Evolutionary conservation across 1,140 invertebrate species (phyloP), one percentile per base, ranked within the genome.

Genomic region (Penaeus japonicus): DNA sequence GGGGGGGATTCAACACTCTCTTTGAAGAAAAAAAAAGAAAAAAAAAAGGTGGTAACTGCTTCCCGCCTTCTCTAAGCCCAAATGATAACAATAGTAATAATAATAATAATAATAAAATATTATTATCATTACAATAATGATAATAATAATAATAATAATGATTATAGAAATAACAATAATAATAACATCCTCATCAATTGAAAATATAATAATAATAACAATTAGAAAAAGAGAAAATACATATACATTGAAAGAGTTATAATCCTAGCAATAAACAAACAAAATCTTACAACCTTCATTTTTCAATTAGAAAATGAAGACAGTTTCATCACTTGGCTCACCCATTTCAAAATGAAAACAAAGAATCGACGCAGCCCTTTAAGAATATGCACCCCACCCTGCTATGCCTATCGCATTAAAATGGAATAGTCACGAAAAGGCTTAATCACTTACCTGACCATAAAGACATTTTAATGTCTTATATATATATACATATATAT

Each of bases 91-190:
- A 5, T 73, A 73, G 27, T 24, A 73, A 27, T 73, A 73, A 73
- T 0, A 27, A 73, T 73, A 73, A 73, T 30, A 24, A 73, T 24
- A 27, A 73, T 73, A 10, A n/a, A n/a, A n/a, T n/a, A n/a, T n/a
- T n/a, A 73, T 73, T 30, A 73, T 73, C 24, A 73, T 73, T 17
- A 73, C 27, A 73, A 73, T 73, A 12, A 73, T 73, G 32, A 73
- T 73, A 73, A 73, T 73, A 30, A 73, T 73, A 73, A n/a, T 73
- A 39, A 73, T 73, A 73, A n/a, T 24, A 73, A 73, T 73, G 12
- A 73, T 30, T 27, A 73, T 2, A 73, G 27, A 1, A 73, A 73
- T 2, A 73, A 73, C 27, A 73, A 10, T 2, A 73, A 73, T 24
- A 73, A 73, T 2, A 73, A 73, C 32, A 70, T 24, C 30, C n/a